Evolutionary conservation across 1,140 invertebrate species (phyloP), one percentile per base, ranked within the genome.

Genomic region (Vollenhovia emeryi): DNA sequence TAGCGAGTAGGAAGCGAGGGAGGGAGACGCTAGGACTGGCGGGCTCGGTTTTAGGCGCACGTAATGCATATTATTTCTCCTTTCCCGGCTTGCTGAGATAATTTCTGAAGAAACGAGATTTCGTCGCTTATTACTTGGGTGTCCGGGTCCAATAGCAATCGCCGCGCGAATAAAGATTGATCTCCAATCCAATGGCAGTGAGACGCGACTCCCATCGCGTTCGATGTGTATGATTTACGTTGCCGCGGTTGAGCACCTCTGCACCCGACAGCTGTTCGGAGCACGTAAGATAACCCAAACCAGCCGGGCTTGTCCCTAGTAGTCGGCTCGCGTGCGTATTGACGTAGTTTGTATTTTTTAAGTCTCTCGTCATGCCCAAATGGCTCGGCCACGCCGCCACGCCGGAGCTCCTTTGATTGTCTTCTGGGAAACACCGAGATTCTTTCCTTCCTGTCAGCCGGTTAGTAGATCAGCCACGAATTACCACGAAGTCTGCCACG

Each of bases 261-360:
- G 89, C 9, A 7, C 86, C 87, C 87, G 92, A 93, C 93, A 94
- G 93, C 93, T 93, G 93, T 91, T 93, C 59, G 33, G 74, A 84
- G 82, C 89, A 91, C 89, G 84, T 91, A 89, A 93, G 93, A 93
- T 93, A 93, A 93, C 91, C 91, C 73, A 93, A 94, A 75, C 64
- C 75, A 71, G 24, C 48, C 45, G 9, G 59, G 59, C 66, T 40
- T 48, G 6, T 24, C 55, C 52, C 68, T 84, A 71, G 60, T 64
- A 85, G 78, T 76, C 83, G 84, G 91, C 85, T 90, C 73, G 91
- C 92, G 91, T 90, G 89, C 85, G 85, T 87, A 88, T 91, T 89
- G 87, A 89, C 84, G 86, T 85, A 87, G 83, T 88, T 90, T 88
- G 75, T 88, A 86, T 91, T 88, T 87, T 91, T 87, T 83, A 87